These are phyloP conservation scores for Tamias sibiricus DNA, from an alignment of 2,113 vertebrate genomes.

Conservation along the genomic window DNA sequence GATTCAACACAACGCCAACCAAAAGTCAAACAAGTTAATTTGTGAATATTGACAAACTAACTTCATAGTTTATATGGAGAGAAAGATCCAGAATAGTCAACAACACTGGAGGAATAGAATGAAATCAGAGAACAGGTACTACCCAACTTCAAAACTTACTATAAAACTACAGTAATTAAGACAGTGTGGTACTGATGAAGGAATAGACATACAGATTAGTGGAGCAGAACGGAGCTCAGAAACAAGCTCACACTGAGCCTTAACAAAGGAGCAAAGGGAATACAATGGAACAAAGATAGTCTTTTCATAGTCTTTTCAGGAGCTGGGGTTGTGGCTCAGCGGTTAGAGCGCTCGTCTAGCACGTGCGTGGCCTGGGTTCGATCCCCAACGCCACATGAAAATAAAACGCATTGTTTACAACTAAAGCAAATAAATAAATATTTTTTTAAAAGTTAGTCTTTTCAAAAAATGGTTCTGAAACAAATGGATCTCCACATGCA, in stretches of 20 bases:
- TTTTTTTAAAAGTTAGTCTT: neutral
- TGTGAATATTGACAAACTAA: neutral
- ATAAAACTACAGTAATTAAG: neutral
- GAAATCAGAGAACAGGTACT: neutral
- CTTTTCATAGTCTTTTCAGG: no score
- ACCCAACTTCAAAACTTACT: neutral
- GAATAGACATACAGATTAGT: neutral
- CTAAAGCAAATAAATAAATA: no score
- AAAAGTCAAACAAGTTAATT: neutral
- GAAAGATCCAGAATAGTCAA: neutral
- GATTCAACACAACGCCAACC: no score
- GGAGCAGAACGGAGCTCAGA: neutral
- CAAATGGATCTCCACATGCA: neutral
- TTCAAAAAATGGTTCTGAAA: slow-evolving; percentile 9
- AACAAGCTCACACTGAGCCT: neutral
- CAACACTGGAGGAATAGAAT: neutral
- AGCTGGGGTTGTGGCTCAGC: no score
- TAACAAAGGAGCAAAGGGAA: neutral
- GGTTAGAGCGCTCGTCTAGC: no score
- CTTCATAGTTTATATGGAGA: neutral
- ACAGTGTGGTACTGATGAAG: neutral
- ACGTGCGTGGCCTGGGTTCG: no score
- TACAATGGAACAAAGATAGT: neutral
- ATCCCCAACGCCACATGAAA: no score
- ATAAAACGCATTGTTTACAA: no score